phyloP scores from a whole-genome alignment of 2,888 invertebrate genomes.

The Drosophila glabriapex region DNA sequence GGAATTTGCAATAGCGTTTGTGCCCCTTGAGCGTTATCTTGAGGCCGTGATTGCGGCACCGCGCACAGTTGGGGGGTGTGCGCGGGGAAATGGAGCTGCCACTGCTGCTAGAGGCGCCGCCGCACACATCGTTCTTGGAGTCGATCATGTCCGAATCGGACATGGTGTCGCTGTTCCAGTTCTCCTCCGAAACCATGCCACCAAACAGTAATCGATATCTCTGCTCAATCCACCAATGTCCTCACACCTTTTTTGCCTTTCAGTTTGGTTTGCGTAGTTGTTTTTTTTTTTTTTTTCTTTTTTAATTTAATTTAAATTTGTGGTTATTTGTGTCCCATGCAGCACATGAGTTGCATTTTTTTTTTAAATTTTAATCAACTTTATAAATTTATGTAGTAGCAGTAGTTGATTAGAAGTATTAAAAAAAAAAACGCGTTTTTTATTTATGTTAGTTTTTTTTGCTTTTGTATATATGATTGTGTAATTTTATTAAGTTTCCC shows the following conservation, averaged over 20 bases:
- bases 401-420: background rate
- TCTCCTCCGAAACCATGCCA: constrained; percentile 85
- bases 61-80: constrained; percentile 96
- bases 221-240: background rate
- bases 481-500: background rate
- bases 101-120: constrained; percentile 86
- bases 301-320: background rate
- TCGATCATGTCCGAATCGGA: constrained; percentile 87
- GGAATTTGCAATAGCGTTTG: constrained; percentile 95
- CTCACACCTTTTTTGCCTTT: background rate
- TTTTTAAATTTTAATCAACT: background rate
- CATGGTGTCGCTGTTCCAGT: constrained; percentile 85
- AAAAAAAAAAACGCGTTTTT: background rate
- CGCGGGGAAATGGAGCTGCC: constrained; percentile 89
- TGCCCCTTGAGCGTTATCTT: constrained; percentile 96
- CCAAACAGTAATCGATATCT: background rate
- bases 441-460: background rate
- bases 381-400: background rate
- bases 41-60: constrained; percentile 96
- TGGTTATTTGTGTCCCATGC: background rate
- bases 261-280: background rate
- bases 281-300: background rate
- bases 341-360: background rate
- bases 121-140: constrained; percentile 86
- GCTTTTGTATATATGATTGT: background rate